Evolutionary conservation across 2,113 vertebrate genomes (phyloP).

Genomic region (Chaenocephalus aceratus): DNA sequence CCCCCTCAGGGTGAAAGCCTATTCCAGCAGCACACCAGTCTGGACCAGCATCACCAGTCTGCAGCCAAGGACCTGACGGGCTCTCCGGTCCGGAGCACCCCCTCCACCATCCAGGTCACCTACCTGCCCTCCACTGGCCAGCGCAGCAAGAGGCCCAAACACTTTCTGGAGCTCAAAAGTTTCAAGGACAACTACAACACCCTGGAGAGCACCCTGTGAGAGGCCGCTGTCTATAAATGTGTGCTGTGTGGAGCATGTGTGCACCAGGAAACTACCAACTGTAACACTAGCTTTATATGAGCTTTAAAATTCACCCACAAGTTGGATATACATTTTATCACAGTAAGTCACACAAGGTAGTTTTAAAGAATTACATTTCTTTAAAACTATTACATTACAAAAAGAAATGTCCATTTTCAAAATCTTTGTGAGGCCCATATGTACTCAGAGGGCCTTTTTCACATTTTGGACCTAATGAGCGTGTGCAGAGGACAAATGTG

Average conservation of each 20-base stretch:
- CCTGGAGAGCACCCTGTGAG: constrained; percentile 93
- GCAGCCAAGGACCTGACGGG: constrained; percentile 94
- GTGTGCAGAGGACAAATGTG: constrained; percentile 32
- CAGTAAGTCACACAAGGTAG: background rate
- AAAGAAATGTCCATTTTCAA: background rate
- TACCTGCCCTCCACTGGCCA: constrained; percentile 95
- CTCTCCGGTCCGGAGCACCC: constrained; percentile 78
- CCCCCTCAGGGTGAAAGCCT: constrained; percentile 78
- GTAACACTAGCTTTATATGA: background rate
- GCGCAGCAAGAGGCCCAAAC: constrained; percentile 97
- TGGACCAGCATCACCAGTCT: constrained; percentile 92
- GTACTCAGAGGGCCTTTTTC: background rate
- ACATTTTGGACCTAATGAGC: constrained; percentile 34
- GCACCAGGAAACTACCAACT: background rate
- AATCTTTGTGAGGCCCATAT: background rate
- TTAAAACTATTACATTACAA: no score
- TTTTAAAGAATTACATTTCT: background rate
- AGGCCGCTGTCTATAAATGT: background rate
- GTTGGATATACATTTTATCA: background rate
- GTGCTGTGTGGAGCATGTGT: background rate
- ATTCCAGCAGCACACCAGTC: constrained; percentile 83
- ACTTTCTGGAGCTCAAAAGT: constrained; percentile 97
- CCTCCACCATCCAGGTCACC: constrained; percentile 96
- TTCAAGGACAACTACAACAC: constrained; percentile 99
- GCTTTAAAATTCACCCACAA: background rate